Evolutionary conservation across 2,797 vertebrate species (phyloP).

Genomic region (Lates japonicus): DNA sequence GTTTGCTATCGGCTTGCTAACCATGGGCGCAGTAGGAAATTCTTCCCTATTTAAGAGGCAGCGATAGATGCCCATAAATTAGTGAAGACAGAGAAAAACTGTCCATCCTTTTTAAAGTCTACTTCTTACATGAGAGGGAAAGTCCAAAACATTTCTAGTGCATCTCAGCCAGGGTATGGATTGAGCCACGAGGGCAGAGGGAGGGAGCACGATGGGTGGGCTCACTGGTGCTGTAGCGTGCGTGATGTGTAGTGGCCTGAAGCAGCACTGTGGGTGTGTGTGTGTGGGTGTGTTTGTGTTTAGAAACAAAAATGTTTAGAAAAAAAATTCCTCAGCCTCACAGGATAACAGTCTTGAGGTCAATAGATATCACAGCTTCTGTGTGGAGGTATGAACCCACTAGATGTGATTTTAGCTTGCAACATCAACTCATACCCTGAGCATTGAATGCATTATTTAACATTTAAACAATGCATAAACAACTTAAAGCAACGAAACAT

Average conservation of each 20-base stretch:
- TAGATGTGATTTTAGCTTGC: conserved; percentile 32
- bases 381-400: conserved; percentile 27
- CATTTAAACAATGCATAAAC: conserved; percentile 23
- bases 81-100: conserved; percentile 2
- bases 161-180: conserved; percentile 15
- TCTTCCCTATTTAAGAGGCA: conserved; percentile 20
- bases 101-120: background rate
- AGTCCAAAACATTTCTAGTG: conserved; percentile 35
- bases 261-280: conserved; percentile 46
- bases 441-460: conserved; percentile 47
- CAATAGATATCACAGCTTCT: conserved; percentile 25
- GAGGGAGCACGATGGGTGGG: conserved; percentile 58
- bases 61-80: conserved; percentile 25
- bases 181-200: conserved; percentile 31
- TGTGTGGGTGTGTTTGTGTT: conserved; percentile 38
- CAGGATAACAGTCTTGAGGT: conserved; percentile 58
- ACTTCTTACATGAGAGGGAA: conserved; percentile 12
- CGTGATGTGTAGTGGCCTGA: conserved; percentile 52
- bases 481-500: background rate
- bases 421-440: conserved; percentile 14
- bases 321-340: conserved; percentile 46
- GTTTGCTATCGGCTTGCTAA: conserved; percentile 19
- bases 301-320: conserved; percentile 37
- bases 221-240: conserved; percentile 35
- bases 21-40: conserved; percentile 25